Evolutionary conservation across 2,797 vertebrate species (phyloP).

Genomic region (Labeo calbasu): DNA sequence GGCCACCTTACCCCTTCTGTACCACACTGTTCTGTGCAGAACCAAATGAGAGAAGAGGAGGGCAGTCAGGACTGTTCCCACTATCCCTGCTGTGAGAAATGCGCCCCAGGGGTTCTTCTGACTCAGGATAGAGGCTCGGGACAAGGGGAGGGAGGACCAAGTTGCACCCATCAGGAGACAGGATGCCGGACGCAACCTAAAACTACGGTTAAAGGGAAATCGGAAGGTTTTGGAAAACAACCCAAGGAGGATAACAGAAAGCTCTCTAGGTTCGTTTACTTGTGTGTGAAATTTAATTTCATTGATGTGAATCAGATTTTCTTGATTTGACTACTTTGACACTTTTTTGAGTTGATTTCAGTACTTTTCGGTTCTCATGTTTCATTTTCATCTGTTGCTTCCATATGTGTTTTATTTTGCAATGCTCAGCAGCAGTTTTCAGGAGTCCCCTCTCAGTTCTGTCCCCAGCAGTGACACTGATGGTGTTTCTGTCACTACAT

Average conservation of each 20-base stretch:
- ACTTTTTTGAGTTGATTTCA: background rate
- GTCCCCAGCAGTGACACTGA: conserved; percentile 92
- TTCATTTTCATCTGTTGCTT: conserved; percentile 43
- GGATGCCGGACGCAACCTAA: conserved; percentile 65
- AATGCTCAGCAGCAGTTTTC: conserved; percentile 79
- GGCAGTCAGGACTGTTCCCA: conserved; percentile 66
- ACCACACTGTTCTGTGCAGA: conserved; percentile 19
- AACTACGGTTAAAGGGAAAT: conserved; percentile 35
- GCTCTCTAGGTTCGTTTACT: conserved; percentile 45
- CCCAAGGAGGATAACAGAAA: conserved; percentile 60
- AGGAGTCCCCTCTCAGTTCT: conserved; percentile 88
- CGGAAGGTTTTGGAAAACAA: conserved; percentile 57
- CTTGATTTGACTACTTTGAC: background rate
- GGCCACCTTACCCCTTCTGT: conserved; percentile 63
- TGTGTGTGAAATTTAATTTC: background rate
- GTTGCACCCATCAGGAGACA: conserved; percentile 70
- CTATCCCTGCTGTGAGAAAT: conserved; percentile 79
- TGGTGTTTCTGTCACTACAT: conserved; percentile 92
- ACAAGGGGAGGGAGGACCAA: conserved; percentile 63
- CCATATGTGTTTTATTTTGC: conserved; percentile 25
- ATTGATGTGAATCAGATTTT: background rate
- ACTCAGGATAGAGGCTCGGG: conserved; percentile 68
- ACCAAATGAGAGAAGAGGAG: conserved; percentile 63
- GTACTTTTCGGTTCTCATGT: conserved; percentile 31
- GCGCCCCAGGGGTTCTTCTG: conserved; percentile 70